These are phyloP conservation scores for Scalopus aquaticus DNA, from an alignment of 2,113 vertebrate genomes.

Conservation along the genomic window DNA sequence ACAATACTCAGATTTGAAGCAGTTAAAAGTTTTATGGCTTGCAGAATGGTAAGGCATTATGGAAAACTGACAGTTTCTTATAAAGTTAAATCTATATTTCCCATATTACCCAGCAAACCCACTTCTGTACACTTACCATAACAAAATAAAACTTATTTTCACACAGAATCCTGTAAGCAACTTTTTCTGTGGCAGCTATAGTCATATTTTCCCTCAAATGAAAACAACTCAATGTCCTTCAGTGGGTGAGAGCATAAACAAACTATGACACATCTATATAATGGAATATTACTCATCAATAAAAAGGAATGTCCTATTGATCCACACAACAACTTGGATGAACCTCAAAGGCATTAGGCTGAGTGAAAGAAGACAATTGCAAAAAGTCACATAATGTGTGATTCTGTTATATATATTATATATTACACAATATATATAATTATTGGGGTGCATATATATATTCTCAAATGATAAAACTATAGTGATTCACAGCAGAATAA, in stretches of 20 bases:
- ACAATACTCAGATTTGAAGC: not conserved
- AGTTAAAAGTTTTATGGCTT: not conserved
- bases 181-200: not conserved
- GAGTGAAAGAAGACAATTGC: not conserved
- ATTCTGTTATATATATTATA: not conserved
- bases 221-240: conserved; percentile 17
- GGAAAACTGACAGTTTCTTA: not conserved
- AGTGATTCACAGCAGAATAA: not conserved
- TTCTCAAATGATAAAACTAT: not conserved
- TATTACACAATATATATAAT: too few species aligned
- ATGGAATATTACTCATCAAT: not conserved
- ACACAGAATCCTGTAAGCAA: not conserved
- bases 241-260: not conserved
- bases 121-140: not conserved
- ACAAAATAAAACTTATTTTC: not conserved
- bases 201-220: not conserved
- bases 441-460: too few species aligned
- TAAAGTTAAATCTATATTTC: not conserved
- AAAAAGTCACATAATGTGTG: not conserved
- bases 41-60: not conserved
- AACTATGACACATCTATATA: not conserved
- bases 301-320: not conserved
- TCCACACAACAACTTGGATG: not conserved
- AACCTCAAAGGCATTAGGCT: not conserved
- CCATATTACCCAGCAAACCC: not conserved